These are phyloP conservation scores for Tribolium freemani DNA, from an alignment of 2,888 invertebrate species.

Conservation along the genomic window DNA sequence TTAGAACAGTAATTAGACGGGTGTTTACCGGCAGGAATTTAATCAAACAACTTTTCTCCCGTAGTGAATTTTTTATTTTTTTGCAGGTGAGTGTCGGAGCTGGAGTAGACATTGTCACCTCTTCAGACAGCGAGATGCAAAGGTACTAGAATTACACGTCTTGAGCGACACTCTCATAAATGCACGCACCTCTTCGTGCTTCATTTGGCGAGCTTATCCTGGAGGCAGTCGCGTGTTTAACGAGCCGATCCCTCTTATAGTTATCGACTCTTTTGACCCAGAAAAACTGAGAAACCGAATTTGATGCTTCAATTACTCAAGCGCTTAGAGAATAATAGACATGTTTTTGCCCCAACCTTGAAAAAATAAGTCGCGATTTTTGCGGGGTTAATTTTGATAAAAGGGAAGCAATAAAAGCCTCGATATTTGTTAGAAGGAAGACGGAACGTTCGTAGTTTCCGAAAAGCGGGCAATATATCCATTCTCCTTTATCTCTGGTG, in stretches of 20 bases:
- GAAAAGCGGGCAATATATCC: slow-evolving; percentile 46
- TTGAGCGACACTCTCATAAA: slow-evolving; percentile 16
- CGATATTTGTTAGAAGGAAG: slow-evolving; percentile 32
- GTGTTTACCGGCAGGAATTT: background rate
- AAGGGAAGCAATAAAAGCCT: slow-evolving; percentile 9
- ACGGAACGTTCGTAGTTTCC: slow-evolving; percentile 40
- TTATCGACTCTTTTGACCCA: slow-evolving; percentile 40
- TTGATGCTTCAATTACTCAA: slow-evolving; percentile 44
- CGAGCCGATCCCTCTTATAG: slow-evolving; percentile 37
- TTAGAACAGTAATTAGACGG: slow-evolving; percentile 1
- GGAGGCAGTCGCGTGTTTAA: slow-evolving; percentile 39
- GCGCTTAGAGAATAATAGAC: background rate
- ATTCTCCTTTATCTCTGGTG: slow-evolving; percentile 48
- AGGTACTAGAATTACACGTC: slow-evolving; percentile 31
- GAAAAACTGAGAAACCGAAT: slow-evolving; percentile 40
- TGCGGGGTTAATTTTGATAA: background rate
- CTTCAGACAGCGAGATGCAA: slow-evolving; percentile 18
- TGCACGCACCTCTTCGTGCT: slow-evolving; percentile 30
- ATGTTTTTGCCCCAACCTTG: background rate
- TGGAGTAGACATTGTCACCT: slow-evolving; percentile 35
- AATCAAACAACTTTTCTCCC: background rate
- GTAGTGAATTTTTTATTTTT: slow-evolving; percentile 15
- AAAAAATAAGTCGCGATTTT: background rate
- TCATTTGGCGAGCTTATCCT: background rate
- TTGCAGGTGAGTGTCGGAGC: slow-evolving; percentile 35